These are phyloP conservation scores for Uromys caudimaculatus DNA, from an alignment of 2,797 vertebrate species.

Conservation along the genomic window DNA sequence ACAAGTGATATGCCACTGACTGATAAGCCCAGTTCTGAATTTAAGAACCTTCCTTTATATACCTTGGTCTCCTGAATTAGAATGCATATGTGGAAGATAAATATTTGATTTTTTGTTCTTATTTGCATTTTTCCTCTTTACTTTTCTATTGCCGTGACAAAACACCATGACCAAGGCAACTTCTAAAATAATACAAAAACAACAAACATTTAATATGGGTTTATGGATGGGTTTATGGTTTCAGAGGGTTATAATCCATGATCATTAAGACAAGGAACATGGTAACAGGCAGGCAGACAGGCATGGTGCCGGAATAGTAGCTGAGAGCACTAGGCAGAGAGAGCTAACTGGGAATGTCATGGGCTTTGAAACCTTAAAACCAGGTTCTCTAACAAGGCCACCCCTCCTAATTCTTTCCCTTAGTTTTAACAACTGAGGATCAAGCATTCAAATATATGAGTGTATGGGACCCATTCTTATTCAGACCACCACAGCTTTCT, in stretches of 20 bases:
- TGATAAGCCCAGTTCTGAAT: not conserved
- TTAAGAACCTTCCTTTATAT: conserved; percentile 9
- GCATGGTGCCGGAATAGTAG: not conserved
- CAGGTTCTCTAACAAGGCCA: not conserved
- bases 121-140: not conserved
- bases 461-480: too few species aligned
- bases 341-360: not conserved
- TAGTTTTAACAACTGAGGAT: not conserved
- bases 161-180: not conserved
- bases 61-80: not conserved
- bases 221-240: not conserved
- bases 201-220: not conserved
- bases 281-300: not conserved
- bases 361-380: not conserved
- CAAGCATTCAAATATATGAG: not conserved
- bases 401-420: not conserved
- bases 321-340: not conserved
- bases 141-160: not conserved
- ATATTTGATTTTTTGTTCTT: not conserved
- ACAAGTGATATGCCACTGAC: not conserved
- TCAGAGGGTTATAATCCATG: not conserved
- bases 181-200: not conserved
- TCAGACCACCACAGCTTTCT: not conserved
- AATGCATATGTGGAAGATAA: conserved; percentile 9
- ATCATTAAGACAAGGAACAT: too few species aligned